Conservation (phyloP, 1,140 invertebrate species). For the Apis dorsata region DNA sequence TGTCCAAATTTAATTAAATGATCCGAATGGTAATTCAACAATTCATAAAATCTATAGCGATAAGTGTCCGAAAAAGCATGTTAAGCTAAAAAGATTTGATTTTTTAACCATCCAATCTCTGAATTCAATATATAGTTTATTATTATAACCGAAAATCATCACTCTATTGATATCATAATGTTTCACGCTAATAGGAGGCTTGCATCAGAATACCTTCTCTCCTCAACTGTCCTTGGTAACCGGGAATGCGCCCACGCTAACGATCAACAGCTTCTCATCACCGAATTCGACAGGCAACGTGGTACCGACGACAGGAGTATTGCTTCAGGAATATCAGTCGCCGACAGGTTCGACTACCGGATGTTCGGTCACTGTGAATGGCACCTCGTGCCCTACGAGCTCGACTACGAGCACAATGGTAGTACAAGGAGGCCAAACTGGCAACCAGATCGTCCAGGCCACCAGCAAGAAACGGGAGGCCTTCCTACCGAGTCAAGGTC, state of each 20-base stretch:
- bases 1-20: too few relatives aligned
- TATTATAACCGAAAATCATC: too few relatives aligned
- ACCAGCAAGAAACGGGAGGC: slow-evolving; percentile 74
- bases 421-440: slow-evolving; percentile 65
- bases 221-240: slow-evolving; percentile 75
- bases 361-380: slow-evolving; percentile 60
- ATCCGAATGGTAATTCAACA: too few relatives aligned
- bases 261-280: slow-evolving; percentile 76
- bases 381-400: slow-evolving; percentile 61
- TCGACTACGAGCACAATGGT: slow-evolving; percentile 63
- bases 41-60: too few relatives aligned
- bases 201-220: slow-evolving; percentile 75
- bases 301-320: slow-evolving; percentile 71
- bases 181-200: slow-evolving; percentile 61
- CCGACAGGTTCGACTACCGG: slow-evolving; percentile 69
- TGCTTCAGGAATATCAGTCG: slow-evolving; percentile 76
- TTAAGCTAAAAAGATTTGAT: too few relatives aligned
- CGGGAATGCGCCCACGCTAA: slow-evolving; percentile 72
- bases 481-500: slow-evolving; percentile 73
- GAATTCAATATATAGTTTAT: too few relatives aligned
- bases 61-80: too few relatives aligned
- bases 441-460: slow-evolving; percentile 63
- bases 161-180: background rate
- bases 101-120: background rate
- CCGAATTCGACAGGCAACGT: slow-evolving; percentile 69